A percentile compares a stretch with the other conserved stretches of the same genome.
These are phyloP conservation scores for Axis porcinus DNA, from an alignment of 2,113 vertebrate species.

Conservation along the genomic window DNA sequence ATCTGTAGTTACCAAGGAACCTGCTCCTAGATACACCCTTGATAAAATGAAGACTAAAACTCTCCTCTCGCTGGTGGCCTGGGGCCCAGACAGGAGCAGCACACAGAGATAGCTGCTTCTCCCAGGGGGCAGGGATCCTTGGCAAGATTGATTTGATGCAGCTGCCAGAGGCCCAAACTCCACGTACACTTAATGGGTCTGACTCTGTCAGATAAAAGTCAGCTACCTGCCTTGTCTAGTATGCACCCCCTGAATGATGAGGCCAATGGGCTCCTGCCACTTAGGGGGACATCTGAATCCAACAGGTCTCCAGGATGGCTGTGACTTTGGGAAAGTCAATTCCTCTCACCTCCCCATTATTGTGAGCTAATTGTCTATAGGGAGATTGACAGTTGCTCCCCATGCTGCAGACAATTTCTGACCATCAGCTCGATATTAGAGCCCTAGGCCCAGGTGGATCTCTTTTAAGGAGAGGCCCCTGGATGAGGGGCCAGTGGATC, in stretches of 20 bases:
- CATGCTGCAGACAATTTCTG: neutral
- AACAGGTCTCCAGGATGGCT: neutral
- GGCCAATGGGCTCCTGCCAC: neutral
- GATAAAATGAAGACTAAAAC: neutral
- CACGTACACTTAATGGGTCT: neutral
- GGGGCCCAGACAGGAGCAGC: neutral
- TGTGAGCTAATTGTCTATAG: neutral
- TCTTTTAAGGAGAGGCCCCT: neutral
- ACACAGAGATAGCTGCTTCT: neutral
- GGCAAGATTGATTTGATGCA: slow-evolving; percentile 9
- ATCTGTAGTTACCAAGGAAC: neutral
- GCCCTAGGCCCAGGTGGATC: neutral
- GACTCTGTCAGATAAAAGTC: slow-evolving; percentile 3
- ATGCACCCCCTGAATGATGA: neutral
- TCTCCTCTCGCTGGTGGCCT: neutral
- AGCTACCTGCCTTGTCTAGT: slow-evolving; percentile 32
- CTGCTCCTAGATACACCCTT: neutral
- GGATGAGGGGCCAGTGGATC: neutral
- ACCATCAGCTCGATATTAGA: neutral
- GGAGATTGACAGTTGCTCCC: fast-evolving
- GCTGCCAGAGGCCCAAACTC: slow-evolving; percentile 5
- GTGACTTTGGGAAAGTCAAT: neutral
- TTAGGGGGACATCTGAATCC: neutral
- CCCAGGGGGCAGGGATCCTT: neutral
- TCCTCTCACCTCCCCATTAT: neutral